Percentiles rank a stretch among this genome's conserved stretches.
Conservation (phyloP, 2,888 invertebrate species). For the Toxonevra muliebris region DNA sequence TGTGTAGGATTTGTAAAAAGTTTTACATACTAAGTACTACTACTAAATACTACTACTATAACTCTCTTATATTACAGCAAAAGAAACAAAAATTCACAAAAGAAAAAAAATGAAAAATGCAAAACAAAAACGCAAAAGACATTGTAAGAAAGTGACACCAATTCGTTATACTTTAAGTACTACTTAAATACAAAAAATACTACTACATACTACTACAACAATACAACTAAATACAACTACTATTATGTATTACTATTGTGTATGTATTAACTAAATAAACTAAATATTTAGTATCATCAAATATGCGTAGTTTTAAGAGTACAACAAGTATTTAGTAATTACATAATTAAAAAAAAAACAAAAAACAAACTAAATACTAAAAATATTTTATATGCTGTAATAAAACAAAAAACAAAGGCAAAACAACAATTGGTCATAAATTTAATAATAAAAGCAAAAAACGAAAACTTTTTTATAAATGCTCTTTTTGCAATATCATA, state of each 20-base stretch:
- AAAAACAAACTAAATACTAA: too few relatives aligned
- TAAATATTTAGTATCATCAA: too few relatives aligned
- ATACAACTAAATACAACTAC: background rate
- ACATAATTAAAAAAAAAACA: too few relatives aligned
- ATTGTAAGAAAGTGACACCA: slow-evolving; percentile 27
- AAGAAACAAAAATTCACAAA: background rate
- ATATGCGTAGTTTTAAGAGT: too few relatives aligned
- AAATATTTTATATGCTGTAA: too few relatives aligned
- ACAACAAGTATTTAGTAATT: too few relatives aligned
- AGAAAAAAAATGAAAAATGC: background rate
- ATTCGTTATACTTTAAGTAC: slow-evolving; percentile 15
- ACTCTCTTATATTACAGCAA: background rate
- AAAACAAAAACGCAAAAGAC: background rate
- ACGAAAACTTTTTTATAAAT: background rate
- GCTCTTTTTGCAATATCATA: background rate
- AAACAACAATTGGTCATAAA: too few relatives aligned
- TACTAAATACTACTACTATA: slow-evolving; percentile 12
- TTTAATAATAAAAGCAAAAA: background rate
- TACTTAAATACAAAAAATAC: background rate
- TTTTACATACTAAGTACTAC: slow-evolving; percentile 6
- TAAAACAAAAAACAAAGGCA: too few relatives aligned
- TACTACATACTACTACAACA: slow-evolving; percentile 9
- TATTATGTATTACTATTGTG: background rate
- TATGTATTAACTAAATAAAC: too few relatives aligned
- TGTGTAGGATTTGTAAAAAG: slow-evolving; percentile 6